Evolutionary conservation across 2,797 vertebrate genomes (phyloP).

Genomic region (Acanthis flammea): DNA sequence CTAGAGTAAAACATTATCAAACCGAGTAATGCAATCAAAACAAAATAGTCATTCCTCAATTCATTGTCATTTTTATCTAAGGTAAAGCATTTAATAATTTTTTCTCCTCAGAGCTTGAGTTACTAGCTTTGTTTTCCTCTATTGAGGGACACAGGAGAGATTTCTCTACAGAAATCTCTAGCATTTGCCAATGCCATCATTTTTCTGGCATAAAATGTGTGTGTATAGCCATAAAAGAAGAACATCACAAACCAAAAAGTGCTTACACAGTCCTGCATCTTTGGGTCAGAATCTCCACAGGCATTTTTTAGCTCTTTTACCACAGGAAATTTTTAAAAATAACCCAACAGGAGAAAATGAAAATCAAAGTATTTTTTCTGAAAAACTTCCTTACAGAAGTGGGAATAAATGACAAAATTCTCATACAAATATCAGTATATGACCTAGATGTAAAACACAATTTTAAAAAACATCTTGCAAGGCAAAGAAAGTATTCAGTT

Average conservation of each 20-base stretch:
- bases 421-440: neutral
- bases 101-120: neutral
- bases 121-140: neutral
- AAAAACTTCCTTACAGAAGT: neutral
- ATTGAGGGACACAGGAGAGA: neutral
- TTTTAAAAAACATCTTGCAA: neutral
- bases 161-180: neutral
- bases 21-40: neutral
- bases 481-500: neutral
- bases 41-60: neutral
- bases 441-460: neutral
- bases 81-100: neutral
- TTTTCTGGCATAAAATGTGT: constrained; percentile 8
- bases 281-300: neutral
- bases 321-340: neutral
- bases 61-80: neutral
- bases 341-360: neutral
- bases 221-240: neutral
- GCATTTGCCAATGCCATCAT: neutral
- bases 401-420: neutral
- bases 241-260: neutral
- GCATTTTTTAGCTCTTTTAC: neutral
- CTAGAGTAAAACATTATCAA: neutral
- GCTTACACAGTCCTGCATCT: neutral
- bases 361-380: neutral